These are phyloP conservation scores for Zele albiditarsus DNA, from an alignment of 2,888 invertebrate species.

Conservation along the genomic window DNA sequence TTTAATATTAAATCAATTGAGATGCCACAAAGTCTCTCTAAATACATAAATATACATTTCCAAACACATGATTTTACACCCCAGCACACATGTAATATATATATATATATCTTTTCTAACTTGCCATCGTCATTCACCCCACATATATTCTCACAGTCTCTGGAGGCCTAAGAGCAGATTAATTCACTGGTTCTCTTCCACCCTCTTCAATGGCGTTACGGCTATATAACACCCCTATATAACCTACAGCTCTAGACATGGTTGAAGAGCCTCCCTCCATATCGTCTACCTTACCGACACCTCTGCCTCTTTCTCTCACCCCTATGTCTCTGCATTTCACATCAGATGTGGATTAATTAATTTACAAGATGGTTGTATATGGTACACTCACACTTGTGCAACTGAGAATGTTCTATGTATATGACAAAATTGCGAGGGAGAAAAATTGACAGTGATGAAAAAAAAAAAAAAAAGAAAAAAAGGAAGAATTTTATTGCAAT, in stretches of 20 bases:
- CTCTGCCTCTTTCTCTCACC: conserved; percentile 28
- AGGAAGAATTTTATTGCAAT: not conserved
- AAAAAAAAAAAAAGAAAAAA: not conserved
- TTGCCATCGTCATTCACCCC: not conserved
- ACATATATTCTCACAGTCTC: conserved; percentile 11
- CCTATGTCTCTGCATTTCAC: conserved; percentile 24
- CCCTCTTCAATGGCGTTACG: conserved; percentile 30
- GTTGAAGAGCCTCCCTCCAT: conserved; percentile 15
- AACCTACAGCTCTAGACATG: conserved; percentile 18
- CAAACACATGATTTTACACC: not conserved
- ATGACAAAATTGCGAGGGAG: not conserved
- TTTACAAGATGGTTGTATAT: conserved; percentile 45
- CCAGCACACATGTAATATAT: not conserved
- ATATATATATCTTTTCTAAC: not conserved
- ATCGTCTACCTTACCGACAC: conserved; percentile 16
- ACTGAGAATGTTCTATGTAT: not conserved
- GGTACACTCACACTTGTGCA: not conserved
- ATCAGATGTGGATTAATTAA: conserved; percentile 41
- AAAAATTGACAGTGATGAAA: not conserved
- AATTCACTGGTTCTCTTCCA: conserved; percentile 29
- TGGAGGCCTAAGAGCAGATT: conserved; percentile 11
- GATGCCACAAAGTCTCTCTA: not conserved
- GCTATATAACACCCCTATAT: conserved; percentile 31
- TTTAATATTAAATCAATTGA: not conserved
- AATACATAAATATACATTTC: not conserved